These are phyloP conservation scores for Rhopalosiphum nymphaeae DNA, from an alignment of 2,888 invertebrate genomes.

Conservation along the genomic window DNA sequence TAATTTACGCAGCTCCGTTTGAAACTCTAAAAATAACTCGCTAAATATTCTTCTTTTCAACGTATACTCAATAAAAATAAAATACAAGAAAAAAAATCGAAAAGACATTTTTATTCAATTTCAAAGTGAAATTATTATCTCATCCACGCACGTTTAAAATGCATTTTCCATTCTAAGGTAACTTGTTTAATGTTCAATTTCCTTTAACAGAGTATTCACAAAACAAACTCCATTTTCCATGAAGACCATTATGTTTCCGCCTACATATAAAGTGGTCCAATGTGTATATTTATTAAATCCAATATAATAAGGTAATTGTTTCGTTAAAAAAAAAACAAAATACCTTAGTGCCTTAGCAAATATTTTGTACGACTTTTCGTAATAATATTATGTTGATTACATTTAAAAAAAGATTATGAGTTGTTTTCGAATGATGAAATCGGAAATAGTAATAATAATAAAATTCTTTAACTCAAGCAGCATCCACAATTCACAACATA, in stretches of 20 bases:
- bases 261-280: not conserved
- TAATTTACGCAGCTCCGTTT: not conserved
- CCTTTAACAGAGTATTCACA: slow-evolving; percentile 26
- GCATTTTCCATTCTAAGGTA: slow-evolving; percentile 25
- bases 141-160: slow-evolving; percentile 44
- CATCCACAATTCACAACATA: not conserved
- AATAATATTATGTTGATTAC: not conserved
- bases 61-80: not conserved
- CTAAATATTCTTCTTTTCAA: not conserved
- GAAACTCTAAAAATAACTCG: not conserved
- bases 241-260: not conserved
- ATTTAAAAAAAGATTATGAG: not conserved
- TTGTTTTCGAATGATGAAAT: not conserved
- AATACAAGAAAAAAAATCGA: not conserved
- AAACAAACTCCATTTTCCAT: slow-evolving; percentile 25
- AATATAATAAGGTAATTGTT: not conserved
- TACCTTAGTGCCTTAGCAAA: not conserved
- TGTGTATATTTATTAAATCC: not conserved
- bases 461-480: not conserved
- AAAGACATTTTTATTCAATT: slow-evolving; percentile 51
- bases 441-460: not conserved
- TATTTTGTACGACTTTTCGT: not conserved
- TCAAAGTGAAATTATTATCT: slow-evolving; percentile 36
- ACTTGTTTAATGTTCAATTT: slow-evolving; percentile 55
- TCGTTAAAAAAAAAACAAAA: not conserved